Evolutionary conservation across 1,140 invertebrate genomes (phyloP).

Genomic region (Chymomyza costata): DNA sequence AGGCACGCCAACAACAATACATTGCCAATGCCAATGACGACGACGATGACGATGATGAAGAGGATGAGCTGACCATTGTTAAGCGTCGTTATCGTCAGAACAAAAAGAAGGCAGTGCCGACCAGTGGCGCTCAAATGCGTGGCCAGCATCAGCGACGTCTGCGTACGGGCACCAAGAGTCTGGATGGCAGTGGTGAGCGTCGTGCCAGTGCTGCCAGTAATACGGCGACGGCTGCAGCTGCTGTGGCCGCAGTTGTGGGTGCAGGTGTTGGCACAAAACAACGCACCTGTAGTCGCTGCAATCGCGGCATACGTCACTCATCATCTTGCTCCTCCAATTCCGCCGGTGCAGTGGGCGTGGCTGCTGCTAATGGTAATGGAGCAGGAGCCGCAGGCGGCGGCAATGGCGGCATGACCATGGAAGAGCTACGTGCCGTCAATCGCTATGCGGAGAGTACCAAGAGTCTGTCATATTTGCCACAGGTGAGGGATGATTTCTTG

Average conservation of each 20-base stretch:
- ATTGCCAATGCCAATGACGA: conserved; percentile 44
- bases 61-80: conserved; percentile 53
- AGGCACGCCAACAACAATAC: conserved; percentile 4
- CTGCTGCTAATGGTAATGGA: conserved; percentile 86
- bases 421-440: conserved; percentile 89
- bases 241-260: conserved; percentile 5
- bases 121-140: conserved; percentile 25
- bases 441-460: conserved; percentile 94
- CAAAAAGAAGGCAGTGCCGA: conserved; percentile 55
- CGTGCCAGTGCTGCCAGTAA: conserved; percentile 23
- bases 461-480: conserved; percentile 91
- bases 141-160: conserved; percentile 64
- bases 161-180: conserved; percentile 60
- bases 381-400: conserved; percentile 75
- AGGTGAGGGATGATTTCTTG: conserved; percentile 80
- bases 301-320: conserved; percentile 74
- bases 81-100: conserved; percentile 71
- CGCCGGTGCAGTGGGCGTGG: conserved; percentile 75
- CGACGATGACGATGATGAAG: conserved; percentile 65
- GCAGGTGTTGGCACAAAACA: conserved; percentile 15
- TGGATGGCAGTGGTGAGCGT: conserved; percentile 39
- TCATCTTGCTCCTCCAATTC: conserved; percentile 82
- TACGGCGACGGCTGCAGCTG: conserved; percentile 5
- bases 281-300: conserved; percentile 66
- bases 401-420: conserved; percentile 83